Percentiles rank a stretch among this genome's conserved stretches.
Evolutionary conservation across 2,113 vertebrate species (phyloP).

Genomic region (Rana temporaria): DNA sequence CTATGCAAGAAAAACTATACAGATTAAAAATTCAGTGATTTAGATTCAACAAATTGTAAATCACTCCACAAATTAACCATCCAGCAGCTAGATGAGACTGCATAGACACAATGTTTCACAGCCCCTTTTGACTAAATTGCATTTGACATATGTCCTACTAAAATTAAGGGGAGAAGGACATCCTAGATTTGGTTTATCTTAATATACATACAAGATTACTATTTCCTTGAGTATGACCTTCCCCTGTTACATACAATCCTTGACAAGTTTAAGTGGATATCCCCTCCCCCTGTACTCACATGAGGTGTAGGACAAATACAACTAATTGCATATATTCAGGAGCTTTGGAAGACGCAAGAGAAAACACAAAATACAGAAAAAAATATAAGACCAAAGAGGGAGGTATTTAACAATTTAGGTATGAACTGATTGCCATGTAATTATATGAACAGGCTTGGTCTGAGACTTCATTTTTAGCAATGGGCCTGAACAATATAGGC

Average conservation of each 20-base stretch:
- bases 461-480: no score
- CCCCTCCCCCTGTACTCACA: slow-evolving; percentile 19
- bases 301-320: slow-evolving; percentile 31
- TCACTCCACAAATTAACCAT: slow-evolving; percentile 29
- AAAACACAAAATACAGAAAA: slow-evolving; percentile 2
- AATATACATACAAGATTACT: slow-evolving; percentile 16
- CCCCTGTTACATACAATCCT: slow-evolving; percentile 11
- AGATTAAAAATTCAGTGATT: slow-evolving; percentile 51
- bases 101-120: background rate
- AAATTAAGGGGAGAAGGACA: slow-evolving; percentile 38
- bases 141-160: slow-evolving; percentile 36
- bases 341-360: slow-evolving; percentile 54
- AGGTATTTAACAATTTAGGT: background rate
- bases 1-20: slow-evolving; percentile 53
- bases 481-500: no score
- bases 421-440: slow-evolving; percentile 25
- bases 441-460: background rate
- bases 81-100: slow-evolving; percentile 29
- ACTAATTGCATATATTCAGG: slow-evolving; percentile 54
- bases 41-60: slow-evolving; percentile 41
- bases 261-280: slow-evolving; percentile 20
- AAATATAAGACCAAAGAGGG: slow-evolving; percentile 3
- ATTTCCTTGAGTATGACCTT: background rate
- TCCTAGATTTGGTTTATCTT: slow-evolving; percentile 44
- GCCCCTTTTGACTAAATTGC: slow-evolving; percentile 21